Base-by-base conservation (phyloP, 2,113 vertebrate species). In the Tupaia chinensis region DNA sequence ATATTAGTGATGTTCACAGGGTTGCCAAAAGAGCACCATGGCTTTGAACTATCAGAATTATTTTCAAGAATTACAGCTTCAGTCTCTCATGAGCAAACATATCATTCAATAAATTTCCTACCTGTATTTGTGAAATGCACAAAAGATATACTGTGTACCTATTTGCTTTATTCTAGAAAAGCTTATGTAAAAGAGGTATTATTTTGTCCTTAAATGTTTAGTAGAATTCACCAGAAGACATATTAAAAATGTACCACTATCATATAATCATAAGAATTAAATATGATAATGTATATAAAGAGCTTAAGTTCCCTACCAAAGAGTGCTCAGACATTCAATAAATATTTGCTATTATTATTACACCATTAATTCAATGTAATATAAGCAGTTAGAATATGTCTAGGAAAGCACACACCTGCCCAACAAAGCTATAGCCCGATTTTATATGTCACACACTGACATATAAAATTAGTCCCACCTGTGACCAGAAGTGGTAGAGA, bases 121-220 rank as follows among this genome's bases (percentile, higher is more conserved):
- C 58, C 23, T 1, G 60, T 25, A 54, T 44, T 5, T 54, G 6
- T 72, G 69, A 61, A 77, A 27, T 54, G 87, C 32, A 61, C 53
- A 29, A 54, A 1, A 72, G 17, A 56, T 44, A 65, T 44, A 63
- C 20, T 10, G 9, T 27, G 22, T 60, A 2, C 15, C 34, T 3
- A 11, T 88, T 69, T 84, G 9, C 16, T 78, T 19, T 25, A 56
- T 83, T 69, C 79, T 73, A 25, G 32, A 91, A 85, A 13, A 82
- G 13, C 13, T 84, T 66, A 77, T 69, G 19, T 16, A 94, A 44
- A 90, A 70, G 27, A 32, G 3, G 10, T 16, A 69, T 63, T 82
- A 81, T 69, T 92, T 92, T 70, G 60, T 53, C 53, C 66, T 60
- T 69, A 95, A 91, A 60, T 89, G 53, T 74, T 93, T 61, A 83